Evolutionary conservation across 2,113 vertebrate genomes (phyloP).

Genomic region (Oryzias celebensis): DNA sequence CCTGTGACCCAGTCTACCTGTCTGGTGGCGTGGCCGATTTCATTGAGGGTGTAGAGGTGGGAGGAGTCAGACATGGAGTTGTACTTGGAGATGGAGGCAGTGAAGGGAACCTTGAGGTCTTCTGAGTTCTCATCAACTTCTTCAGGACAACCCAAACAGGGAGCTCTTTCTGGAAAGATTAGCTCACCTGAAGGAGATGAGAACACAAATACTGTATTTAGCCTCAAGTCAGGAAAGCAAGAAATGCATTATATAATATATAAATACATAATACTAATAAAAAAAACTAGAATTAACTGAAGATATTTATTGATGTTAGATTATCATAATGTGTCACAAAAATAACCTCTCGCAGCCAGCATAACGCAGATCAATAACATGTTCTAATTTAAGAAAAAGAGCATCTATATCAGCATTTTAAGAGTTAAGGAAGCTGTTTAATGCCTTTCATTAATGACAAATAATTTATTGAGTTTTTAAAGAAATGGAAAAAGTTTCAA

Average conservation of each 20-base stretch:
- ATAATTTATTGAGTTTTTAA: too few species aligned
- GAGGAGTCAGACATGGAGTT: constrained; percentile 68
- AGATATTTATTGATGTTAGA: too few species aligned
- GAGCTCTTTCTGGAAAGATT: background rate
- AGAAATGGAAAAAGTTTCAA: too few species aligned
- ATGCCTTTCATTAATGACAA: too few species aligned
- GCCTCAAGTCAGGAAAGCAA: background rate
- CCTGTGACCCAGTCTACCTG: constrained; percentile 76
- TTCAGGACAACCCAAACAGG: constrained; percentile 80
- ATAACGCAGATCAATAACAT: too few species aligned
- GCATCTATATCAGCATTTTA: too few species aligned
- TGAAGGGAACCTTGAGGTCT: constrained; percentile 75
- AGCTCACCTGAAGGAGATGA: constrained; percentile 31
- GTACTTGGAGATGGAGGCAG: constrained; percentile 69
- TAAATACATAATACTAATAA: background rate
- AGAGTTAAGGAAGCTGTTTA: too few species aligned
- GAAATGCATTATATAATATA: background rate
- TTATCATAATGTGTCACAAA: too few species aligned
- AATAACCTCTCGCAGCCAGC: too few species aligned
- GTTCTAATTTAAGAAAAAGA: too few species aligned
- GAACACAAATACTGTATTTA: background rate
- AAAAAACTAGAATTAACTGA: too few species aligned
- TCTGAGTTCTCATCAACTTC: constrained; percentile 54
- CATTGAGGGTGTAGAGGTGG: constrained; percentile 74
- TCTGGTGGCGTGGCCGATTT: constrained; percentile 70